phyloP scores from a whole-genome alignment of 2,113 vertebrate genomes.

The Lucifuga dentata region DNA sequence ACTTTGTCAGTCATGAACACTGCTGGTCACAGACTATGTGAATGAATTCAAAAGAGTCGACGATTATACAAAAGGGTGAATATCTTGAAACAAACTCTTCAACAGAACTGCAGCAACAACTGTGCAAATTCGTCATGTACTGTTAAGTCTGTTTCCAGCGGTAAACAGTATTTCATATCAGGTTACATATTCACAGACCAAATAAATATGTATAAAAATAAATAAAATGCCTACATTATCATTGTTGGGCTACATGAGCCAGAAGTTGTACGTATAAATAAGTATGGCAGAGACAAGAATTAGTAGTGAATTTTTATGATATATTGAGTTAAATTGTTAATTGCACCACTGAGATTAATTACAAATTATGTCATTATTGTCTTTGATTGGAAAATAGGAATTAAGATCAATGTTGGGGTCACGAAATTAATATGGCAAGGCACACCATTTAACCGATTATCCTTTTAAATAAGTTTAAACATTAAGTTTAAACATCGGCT shows the following conservation, averaged over 20 bases:
- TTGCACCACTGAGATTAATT: neutral
- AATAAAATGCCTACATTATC: conserved; percentile 55
- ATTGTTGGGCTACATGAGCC: conserved; percentile 17
- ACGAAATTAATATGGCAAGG: conserved; percentile 45
- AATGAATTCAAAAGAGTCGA: neutral
- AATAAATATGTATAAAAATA: conserved; percentile 68
- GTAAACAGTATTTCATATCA: conserved; percentile 36
- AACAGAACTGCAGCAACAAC: neutral
- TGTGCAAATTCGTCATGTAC: conserved; percentile 41
- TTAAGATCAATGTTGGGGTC: neutral
- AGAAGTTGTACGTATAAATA: conserved; percentile 8
- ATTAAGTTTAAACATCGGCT: neutral
- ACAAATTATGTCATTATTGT: neutral
- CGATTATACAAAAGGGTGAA: too few species aligned
- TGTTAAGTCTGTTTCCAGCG: conserved; percentile 2
- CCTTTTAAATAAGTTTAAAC: conserved; percentile 22
- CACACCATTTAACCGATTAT: conserved; percentile 45
- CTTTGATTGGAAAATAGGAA: neutral
- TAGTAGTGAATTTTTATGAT: neutral
- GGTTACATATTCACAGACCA: conserved; percentile 24
- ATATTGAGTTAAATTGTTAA: conserved; percentile 6
- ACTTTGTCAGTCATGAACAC: neutral
- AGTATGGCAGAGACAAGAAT: conserved; percentile 14
- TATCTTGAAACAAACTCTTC: neutral
- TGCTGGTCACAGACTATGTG: neutral